Evolutionary conservation across 2,797 vertebrate species (phyloP).

Genomic region (Siniperca scherzeri): DNA sequence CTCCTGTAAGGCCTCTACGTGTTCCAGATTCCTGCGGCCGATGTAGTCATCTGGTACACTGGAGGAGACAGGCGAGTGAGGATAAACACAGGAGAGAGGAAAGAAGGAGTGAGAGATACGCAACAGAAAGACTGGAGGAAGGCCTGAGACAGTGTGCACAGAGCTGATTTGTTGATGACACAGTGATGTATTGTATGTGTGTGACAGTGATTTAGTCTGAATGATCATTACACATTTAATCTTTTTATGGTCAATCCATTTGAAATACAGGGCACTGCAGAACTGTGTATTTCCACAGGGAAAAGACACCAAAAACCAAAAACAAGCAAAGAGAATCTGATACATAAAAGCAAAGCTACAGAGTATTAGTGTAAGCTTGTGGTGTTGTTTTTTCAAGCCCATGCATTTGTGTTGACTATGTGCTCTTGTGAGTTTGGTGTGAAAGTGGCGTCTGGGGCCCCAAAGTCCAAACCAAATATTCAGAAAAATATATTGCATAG

Average conservation of each 20-base stretch:
- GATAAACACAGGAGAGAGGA: neutral
- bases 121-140: neutral
- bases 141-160: neutral
- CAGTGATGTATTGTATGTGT: neutral
- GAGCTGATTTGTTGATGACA: constrained; percentile 1
- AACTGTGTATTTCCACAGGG: neutral
- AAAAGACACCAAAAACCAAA: neutral
- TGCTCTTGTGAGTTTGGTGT: too few species aligned
- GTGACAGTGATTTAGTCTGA: neutral
- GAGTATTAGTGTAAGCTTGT: neutral
- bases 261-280: neutral
- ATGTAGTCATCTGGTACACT: constrained; percentile 93
- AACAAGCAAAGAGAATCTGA: neutral
- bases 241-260: neutral
- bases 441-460: too few species aligned
- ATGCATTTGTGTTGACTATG: too few species aligned
- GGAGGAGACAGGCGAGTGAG: neutral
- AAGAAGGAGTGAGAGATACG: neutral
- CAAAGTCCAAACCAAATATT: too few species aligned
- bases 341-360: neutral
- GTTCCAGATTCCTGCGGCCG: constrained; percentile 91
- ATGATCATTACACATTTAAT: constrained; percentile 6
- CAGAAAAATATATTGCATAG: too few species aligned
- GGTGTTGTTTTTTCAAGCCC: too few species aligned
- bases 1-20: constrained; percentile 93